These are phyloP conservation scores for Amblyraja radiata DNA, from an alignment of 2,797 vertebrate species.

Conservation along the genomic window DNA sequence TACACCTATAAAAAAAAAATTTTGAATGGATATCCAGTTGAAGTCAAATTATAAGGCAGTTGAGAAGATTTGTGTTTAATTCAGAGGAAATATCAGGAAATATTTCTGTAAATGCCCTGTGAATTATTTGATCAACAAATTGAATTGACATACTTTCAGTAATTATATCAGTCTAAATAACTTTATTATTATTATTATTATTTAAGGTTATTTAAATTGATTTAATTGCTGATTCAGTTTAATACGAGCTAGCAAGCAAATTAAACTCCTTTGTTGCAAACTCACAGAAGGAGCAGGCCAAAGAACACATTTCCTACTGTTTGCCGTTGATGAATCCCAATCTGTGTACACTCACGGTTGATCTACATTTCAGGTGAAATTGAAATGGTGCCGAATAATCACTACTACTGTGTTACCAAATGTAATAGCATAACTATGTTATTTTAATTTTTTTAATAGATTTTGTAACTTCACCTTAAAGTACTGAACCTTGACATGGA, in stretches of 20 bases:
- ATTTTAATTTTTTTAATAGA: not conserved
- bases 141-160: not conserved
- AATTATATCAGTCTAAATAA: not conserved
- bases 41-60: conserved; percentile 12
- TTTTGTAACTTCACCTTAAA: not conserved
- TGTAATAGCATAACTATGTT: not conserved
- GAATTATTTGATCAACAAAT: not conserved
- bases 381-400: not conserved
- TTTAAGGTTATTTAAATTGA: no score
- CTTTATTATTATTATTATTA: not conserved
- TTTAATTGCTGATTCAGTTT: no score
- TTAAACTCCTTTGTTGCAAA: not conserved
- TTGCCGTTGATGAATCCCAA: not conserved
- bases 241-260: conserved; percentile 7
- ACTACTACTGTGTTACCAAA: not conserved
- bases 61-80: not conserved
- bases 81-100: not conserved
- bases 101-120: not conserved
- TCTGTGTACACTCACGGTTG: not conserved
- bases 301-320: not conserved
- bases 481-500: not conserved
- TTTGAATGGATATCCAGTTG: not conserved
- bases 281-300: not conserved
- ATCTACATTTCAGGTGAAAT: not conserved
- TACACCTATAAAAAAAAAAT: not conserved